Evolutionary conservation across 2,888 invertebrate species (phyloP).

Genomic region (Lumbricus terrestris): DNA sequence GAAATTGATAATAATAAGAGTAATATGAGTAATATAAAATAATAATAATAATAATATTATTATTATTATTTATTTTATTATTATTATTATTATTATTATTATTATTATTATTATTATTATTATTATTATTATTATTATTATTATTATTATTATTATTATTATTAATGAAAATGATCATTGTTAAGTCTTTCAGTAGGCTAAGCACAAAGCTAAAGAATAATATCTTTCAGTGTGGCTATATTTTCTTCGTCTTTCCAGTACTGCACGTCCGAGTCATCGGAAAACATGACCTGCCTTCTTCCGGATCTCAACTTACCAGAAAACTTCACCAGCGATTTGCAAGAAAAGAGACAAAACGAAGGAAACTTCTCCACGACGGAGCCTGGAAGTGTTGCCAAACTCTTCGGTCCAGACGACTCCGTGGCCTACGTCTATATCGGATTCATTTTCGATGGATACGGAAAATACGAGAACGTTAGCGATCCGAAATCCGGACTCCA

Average conservation of each 20-base stretch:
- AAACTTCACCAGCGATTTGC: background rate
- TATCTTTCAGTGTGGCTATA: background rate
- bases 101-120: too few relatives aligned
- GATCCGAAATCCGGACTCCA: background rate
- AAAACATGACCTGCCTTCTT: background rate
- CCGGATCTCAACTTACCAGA: background rate
- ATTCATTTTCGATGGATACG: background rate
- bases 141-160: too few relatives aligned
- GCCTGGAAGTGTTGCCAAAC: background rate
- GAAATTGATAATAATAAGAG: too few relatives aligned
- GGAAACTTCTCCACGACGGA: background rate
- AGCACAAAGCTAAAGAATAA: background rate
- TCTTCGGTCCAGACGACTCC: background rate
- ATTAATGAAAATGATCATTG: too few relatives aligned
- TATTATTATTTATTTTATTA: too few relatives aligned
- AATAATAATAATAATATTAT: too few relatives aligned
- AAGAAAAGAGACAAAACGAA: background rate
- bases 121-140: too few relatives aligned
- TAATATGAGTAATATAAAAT: too few relatives aligned
- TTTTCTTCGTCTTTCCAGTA: background rate
- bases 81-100: too few relatives aligned
- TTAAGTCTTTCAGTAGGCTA: background rate
- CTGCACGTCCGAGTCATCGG: background rate
- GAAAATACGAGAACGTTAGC: constrained; percentile 5
- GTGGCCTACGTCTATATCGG: background rate